phyloP scores from a whole-genome alignment of 2,797 vertebrate species.

The Pygocentrus nattereri region DNA sequence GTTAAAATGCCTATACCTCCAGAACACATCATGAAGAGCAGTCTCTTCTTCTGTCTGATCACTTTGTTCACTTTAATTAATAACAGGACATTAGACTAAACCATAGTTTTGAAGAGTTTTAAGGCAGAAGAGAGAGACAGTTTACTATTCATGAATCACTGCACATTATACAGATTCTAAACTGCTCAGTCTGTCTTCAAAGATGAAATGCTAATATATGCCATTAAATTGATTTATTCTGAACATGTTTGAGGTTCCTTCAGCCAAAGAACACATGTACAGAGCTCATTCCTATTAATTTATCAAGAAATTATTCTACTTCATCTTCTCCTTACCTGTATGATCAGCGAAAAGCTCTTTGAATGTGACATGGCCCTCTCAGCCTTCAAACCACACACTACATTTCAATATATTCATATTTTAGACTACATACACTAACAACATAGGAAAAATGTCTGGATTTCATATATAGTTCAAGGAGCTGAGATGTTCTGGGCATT shows the following conservation, averaged over 20 bases:
- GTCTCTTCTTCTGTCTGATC: neutral
- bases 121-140: neutral
- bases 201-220: constrained; percentile 56
- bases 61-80: neutral
- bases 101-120: neutral
- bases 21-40: too few species aligned
- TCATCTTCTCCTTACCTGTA: constrained; percentile 50
- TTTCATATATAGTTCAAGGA: constrained; percentile 15
- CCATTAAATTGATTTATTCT: constrained; percentile 57
- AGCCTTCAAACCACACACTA: constrained; percentile 57
- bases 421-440: constrained; percentile 48
- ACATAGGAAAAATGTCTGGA: constrained; percentile 52
- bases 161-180: neutral
- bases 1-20: too few species aligned
- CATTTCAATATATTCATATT: constrained; percentile 68
- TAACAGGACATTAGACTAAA: neutral
- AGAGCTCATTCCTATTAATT: constrained; percentile 70
- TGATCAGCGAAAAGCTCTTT: constrained; percentile 55
- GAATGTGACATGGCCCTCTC: constrained; percentile 59
- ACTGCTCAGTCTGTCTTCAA: neutral
- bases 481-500: neutral
- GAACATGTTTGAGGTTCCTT: constrained; percentile 50
- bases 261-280: constrained; percentile 49
- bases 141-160: neutral
- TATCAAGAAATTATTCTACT: constrained; percentile 54